These are phyloP conservation scores for Bellardia bayeri DNA, from an alignment of 2,888 invertebrate genomes.

Conservation along the genomic window DNA sequence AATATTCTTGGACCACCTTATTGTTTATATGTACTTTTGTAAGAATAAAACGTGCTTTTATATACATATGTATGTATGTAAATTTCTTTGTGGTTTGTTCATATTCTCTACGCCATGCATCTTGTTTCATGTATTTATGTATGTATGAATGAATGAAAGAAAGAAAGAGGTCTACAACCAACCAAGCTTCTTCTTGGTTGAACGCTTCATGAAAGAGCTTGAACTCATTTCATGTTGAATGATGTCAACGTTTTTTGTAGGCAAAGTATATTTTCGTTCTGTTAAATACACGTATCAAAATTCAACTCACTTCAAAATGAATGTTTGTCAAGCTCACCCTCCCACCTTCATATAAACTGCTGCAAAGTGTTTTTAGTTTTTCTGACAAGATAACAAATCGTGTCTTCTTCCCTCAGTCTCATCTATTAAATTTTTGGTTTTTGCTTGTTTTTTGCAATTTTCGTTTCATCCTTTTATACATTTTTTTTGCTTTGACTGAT, in stretches of 20 bases:
- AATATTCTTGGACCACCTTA: too few relatives aligned
- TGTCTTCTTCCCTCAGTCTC: background rate
- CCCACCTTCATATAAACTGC: background rate
- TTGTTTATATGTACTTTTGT: background rate
- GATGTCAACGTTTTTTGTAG: slow-evolving; percentile 18
- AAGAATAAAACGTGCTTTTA: background rate
- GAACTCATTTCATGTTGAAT: slow-evolving; percentile 42
- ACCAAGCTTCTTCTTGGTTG: background rate
- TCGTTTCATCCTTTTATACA: background rate
- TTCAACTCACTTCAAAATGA: background rate
- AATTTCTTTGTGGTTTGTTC: background rate
- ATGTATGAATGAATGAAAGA: background rate
- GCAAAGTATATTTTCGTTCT: background rate
- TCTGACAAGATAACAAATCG: background rate
- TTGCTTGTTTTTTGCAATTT: background rate
- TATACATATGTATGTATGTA: background rate
- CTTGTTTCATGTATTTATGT: background rate
- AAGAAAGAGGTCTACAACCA: background rate
- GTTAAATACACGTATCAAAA: background rate
- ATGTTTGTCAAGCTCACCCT: background rate
- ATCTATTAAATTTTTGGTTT: background rate
- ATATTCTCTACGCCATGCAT: background rate
- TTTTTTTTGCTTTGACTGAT: too few relatives aligned
- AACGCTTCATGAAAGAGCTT: slow-evolving; percentile 9
- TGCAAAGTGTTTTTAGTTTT: background rate